Percentiles rank a stretch among this genome's conserved stretches.
phyloP scores from a whole-genome alignment of 2,797 vertebrate species.

The Gadopsis bispinosus region DNA sequence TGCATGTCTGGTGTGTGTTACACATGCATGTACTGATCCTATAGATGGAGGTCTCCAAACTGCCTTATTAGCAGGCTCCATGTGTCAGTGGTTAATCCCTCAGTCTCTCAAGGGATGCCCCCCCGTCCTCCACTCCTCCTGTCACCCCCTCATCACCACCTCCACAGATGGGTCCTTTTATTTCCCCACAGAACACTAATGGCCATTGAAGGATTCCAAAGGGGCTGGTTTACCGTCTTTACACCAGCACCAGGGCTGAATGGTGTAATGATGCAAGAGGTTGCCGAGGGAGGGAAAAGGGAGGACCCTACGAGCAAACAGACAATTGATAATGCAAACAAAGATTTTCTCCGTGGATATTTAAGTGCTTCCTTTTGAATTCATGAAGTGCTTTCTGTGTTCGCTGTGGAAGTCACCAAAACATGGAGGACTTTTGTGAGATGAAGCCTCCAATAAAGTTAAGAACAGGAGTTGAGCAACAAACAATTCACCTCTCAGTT shows the following conservation, averaged over 20 bases:
- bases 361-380: slow-evolving; percentile 57
- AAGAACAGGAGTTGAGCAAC: not conserved
- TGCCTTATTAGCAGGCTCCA: slow-evolving; percentile 86
- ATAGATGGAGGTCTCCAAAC: slow-evolving; percentile 62
- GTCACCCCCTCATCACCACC: slow-evolving; percentile 79
- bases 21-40: slow-evolving; percentile 63
- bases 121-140: slow-evolving; percentile 47
- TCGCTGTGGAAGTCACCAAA: slow-evolving; percentile 23
- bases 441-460: slow-evolving; percentile 22
- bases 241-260: slow-evolving; percentile 60
- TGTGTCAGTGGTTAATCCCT: slow-evolving; percentile 87
- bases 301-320: slow-evolving; percentile 54
- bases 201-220: slow-evolving; percentile 83
- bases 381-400: slow-evolving; percentile 35
- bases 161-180: slow-evolving; percentile 86
- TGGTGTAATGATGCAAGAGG: slow-evolving; percentile 77
- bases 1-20: slow-evolving; percentile 47
- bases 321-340: slow-evolving; percentile 70
- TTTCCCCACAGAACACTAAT: slow-evolving; percentile 85
- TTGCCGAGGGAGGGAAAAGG: slow-evolving; percentile 64
- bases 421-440: not conserved
- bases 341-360: slow-evolving; percentile 42
- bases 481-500: not conserved
- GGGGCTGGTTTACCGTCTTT: slow-evolving; percentile 64
- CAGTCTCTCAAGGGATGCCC: slow-evolving; percentile 66